A percentile compares a stretch with the other conserved stretches of the same genome.
These are phyloP conservation scores for Malurus splendens DNA, from an alignment of 2,797 vertebrate species.

Conservation along the genomic window DNA sequence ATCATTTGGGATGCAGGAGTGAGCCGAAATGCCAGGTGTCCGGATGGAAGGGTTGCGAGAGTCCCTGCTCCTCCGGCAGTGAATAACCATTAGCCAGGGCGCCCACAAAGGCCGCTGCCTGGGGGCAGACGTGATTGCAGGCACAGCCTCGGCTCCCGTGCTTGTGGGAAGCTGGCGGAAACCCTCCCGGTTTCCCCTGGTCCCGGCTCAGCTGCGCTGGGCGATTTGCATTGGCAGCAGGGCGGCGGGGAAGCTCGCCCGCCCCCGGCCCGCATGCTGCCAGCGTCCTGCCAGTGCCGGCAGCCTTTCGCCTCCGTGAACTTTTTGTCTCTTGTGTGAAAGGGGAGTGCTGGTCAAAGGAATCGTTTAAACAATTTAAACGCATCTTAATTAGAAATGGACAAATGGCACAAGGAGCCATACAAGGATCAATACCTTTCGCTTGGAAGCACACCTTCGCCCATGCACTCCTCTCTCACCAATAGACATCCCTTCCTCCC, in stretches of 20 bases:
- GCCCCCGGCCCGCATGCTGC: neutral
- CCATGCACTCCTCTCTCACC: accelerated
- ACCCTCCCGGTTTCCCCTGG: neutral
- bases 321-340: constrained; percentile 48
- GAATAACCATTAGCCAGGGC: neutral
- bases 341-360: constrained; percentile 6
- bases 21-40: neutral
- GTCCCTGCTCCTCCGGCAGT: neutral
- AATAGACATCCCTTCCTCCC: accelerated
- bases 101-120: constrained; percentile 4
- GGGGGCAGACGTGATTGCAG: constrained; percentile 49
- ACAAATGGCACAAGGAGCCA: neutral
- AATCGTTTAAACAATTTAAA: neutral
- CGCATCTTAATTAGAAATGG: constrained; percentile 25
- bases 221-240: constrained; percentile 53
- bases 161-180: constrained; percentile 46
- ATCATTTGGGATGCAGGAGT: neutral
- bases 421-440: neutral
- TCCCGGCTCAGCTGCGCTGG: neutral
- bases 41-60: neutral
- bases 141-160: constrained; percentile 26
- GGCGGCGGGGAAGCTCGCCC: neutral
- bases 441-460: neutral
- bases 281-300: constrained; percentile 13
- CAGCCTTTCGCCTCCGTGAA: constrained; percentile 33